Conservation (phyloP, 2,888 invertebrate genomes). For the Eupeodes luniger region DNA sequence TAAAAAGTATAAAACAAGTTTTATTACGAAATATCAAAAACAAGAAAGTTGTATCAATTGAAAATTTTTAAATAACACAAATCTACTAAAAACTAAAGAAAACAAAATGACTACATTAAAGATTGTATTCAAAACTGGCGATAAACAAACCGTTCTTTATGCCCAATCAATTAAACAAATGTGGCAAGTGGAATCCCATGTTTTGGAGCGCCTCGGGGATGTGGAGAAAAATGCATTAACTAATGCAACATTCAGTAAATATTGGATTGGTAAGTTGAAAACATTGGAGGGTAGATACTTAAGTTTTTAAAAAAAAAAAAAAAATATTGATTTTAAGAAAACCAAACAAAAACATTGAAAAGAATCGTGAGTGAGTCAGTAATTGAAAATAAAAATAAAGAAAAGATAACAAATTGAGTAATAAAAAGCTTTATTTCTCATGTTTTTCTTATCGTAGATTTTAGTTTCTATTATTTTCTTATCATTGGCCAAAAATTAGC, state of each 20-base stretch:
- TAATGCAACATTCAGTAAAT: slow-evolving; percentile 40
- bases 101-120: slow-evolving; percentile 57
- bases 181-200: slow-evolving; percentile 63
- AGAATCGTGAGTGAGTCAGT: slow-evolving; percentile 9
- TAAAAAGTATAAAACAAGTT: no score
- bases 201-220: slow-evolving; percentile 56
- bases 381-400: no score
- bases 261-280: slow-evolving; percentile 64
- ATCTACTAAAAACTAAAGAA: neutral
- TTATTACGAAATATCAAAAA: no score
- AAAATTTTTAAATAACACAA: neutral
- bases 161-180: slow-evolving; percentile 56
- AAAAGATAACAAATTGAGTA: neutral
- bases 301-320: no score
- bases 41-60: no score
- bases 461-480: slow-evolving; percentile 36
- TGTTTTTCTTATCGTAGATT: neutral
- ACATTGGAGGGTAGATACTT: no score
- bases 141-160: slow-evolving; percentile 57
- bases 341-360: neutral
- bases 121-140: slow-evolving; percentile 51
- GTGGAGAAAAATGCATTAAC: slow-evolving; percentile 24
- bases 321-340: neutral
- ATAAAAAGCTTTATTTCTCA: neutral
- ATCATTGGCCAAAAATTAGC: neutral